phyloP scores from a whole-genome alignment of 2,888 invertebrate species.

The Erynnis tages region DNA sequence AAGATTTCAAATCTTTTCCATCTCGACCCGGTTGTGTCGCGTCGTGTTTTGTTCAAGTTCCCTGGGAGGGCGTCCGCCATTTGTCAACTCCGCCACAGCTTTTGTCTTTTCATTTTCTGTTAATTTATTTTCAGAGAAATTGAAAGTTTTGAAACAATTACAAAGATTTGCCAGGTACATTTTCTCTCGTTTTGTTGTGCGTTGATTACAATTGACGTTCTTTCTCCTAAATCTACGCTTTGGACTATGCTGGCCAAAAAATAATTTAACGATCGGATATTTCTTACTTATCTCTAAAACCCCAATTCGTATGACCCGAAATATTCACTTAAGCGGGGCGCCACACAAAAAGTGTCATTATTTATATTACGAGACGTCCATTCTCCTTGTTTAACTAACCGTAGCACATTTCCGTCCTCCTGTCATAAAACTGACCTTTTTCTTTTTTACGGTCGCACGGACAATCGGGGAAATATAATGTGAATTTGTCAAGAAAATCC shows the following conservation, averaged over 20 bases:
- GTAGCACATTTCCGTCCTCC: conserved; percentile 52
- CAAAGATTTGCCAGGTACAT: conserved; percentile 24
- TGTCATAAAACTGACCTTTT: conserved; percentile 66
- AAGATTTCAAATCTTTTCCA: conserved; percentile 27
- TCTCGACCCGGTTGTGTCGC: conserved; percentile 30
- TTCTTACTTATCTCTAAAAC: conserved; percentile 29
- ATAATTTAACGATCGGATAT: no score
- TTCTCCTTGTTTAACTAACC: conserved; percentile 71
- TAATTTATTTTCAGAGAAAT: conserved; percentile 48
- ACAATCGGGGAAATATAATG: conserved; percentile 62
- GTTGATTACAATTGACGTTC: conserved; percentile 8
- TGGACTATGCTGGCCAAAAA: neutral
- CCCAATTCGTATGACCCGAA: conserved; percentile 30
- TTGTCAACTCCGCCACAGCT: conserved; percentile 47
- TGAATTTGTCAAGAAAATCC: conserved; percentile 69
- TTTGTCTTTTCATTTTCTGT: conserved; percentile 50
- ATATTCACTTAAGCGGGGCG: conserved; percentile 43
- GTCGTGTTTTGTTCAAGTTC: conserved; percentile 41
- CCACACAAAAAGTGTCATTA: conserved; percentile 53
- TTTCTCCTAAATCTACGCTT: no score
- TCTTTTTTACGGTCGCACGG: conserved; percentile 52
- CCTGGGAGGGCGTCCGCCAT: conserved; percentile 41
- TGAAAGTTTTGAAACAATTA: conserved; percentile 46
- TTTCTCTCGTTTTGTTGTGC: neutral
- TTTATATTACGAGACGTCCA: conserved; percentile 57